Percentiles rank a stretch among this genome's conserved stretches.
These are phyloP conservation scores for Scopus umbretta DNA, from an alignment of 2,113 vertebrate genomes.

Conservation along the genomic window DNA sequence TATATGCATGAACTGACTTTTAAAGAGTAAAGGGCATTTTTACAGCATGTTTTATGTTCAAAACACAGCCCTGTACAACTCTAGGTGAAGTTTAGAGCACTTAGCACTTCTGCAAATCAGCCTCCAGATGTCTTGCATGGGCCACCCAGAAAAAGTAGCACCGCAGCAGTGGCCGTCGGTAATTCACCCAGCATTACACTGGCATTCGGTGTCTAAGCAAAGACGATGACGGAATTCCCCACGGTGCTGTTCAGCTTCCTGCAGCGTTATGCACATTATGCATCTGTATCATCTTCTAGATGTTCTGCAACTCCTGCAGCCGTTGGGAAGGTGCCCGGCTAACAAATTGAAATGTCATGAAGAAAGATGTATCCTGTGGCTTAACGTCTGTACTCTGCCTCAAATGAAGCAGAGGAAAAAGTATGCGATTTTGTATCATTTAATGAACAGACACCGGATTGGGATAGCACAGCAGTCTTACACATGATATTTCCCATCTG, in stretches of 20 bases:
- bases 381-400: background rate
- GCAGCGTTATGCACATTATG: accelerated
- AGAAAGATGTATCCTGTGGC: background rate
- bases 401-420: background rate
- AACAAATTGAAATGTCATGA: background rate
- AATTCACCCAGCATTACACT: background rate
- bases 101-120: background rate
- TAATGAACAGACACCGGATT: background rate
- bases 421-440: too few species aligned
- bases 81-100: background rate
- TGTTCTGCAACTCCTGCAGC: background rate
- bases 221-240: background rate
- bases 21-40: background rate
- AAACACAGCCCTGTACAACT: background rate
- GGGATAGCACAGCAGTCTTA: background rate
- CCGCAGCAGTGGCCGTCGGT: background rate
- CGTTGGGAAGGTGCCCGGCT: background rate
- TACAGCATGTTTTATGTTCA: background rate
- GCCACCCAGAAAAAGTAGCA: background rate
- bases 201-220: background rate
- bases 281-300: background rate
- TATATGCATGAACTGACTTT: background rate
- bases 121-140: background rate
- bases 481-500: background rate
- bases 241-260: accelerated